Base-by-base conservation (phyloP, 2,113 vertebrate genomes). In the Cranoglanis bouderius region DNA sequence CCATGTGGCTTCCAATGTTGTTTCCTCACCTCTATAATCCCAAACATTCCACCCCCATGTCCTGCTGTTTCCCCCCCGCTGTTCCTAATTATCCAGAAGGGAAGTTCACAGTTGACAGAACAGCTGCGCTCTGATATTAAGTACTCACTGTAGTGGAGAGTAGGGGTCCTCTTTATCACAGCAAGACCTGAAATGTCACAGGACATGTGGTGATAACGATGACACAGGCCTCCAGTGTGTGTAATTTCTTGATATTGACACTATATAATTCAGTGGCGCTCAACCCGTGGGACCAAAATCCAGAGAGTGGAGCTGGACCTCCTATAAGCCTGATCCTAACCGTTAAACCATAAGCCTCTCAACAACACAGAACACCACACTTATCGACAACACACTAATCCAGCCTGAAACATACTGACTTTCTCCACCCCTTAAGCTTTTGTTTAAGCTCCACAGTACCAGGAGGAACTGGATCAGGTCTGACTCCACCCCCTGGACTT, bases 101-200 rank as follows among this genome's bases (percentile, higher is more conserved):
- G 90, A 86, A 92, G 93, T 93, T 93, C 88, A 92, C 90, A 91
- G 92, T 86, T 91, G 91, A 92, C 70, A 53, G 81, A 92, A 87
- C 94, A 94, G 93, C 91, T 93, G 92, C 91, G 90, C 85, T 87
- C 59, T 43, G 88, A 89, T 90, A 92, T 84, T 93, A 90, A 94
- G 92, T 90, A 63, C 87, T 89, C 65, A 89, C 84, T 91, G 91
- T 72, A 67, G 92, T 72, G 90, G 89, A 29, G 12, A n/a, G 87
- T 89, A 16, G 29, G 89, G 77, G 80, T 90, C 84, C 43, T 40
- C 53, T 90, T 92, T 90, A 88, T 65, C 89, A 82, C 91, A 90
- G 89, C 93, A 89, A 90, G 90, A 91, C 65, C 80, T 82, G 74
- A 93, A 93, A 92, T 93, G 92, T 88, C 94, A 94, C 85, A 89